These are phyloP conservation scores for Conistra vaccinii DNA, from an alignment of 2,888 invertebrate genomes.

Conservation along the genomic window DNA sequence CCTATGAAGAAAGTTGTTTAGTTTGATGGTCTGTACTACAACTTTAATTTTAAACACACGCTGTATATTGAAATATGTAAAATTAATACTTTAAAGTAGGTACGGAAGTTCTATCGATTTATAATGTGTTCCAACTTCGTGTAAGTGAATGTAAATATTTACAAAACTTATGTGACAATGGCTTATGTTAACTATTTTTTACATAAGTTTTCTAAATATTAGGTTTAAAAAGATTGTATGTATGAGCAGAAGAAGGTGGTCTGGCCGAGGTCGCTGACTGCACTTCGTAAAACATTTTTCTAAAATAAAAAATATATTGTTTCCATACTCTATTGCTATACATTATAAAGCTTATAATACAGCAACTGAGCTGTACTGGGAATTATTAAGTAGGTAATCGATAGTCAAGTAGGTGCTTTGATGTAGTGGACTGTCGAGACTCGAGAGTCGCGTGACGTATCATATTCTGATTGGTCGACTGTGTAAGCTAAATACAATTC, in stretches of 20 bases:
- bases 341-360: background rate
- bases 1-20: too few relatives aligned
- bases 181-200: too few relatives aligned
- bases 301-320: background rate
- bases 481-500: slow-evolving; percentile 32
- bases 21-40: too few relatives aligned
- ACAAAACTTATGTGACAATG: background rate
- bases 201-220: too few relatives aligned
- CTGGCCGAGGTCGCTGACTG: slow-evolving; percentile 25
- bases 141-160: background rate
- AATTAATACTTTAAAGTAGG: background rate
- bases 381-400: slow-evolving; percentile 24
- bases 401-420: slow-evolving; percentile 26
- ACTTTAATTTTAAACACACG: too few relatives aligned
- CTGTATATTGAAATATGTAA: background rate
- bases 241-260: slow-evolving; percentile 17
- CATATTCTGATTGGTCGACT: slow-evolving; percentile 30
- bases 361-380: background rate
- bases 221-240: slow-evolving; percentile 3
- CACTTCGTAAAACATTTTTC: background rate
- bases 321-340: background rate
- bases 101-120: background rate
- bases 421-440: slow-evolving; percentile 20
- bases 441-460: slow-evolving; percentile 23
- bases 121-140: background rate